Evolutionary conservation across 2,888 invertebrate genomes (phyloP).

Genomic region (Sarcophaga subvicina): DNA sequence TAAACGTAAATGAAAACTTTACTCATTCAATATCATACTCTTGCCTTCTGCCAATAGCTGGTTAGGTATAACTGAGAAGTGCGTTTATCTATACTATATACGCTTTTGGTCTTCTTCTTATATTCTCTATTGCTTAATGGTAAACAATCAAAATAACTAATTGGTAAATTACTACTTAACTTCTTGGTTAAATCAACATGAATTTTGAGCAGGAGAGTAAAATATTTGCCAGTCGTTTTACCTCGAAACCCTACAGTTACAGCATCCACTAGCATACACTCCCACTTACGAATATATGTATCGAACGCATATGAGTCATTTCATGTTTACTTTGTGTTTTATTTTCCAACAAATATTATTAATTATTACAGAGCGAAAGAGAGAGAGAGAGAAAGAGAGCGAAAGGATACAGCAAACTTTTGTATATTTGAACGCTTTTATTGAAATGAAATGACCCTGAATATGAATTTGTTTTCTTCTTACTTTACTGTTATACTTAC

Average conservation of each 20-base stretch:
- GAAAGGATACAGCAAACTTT: too few relatives aligned
- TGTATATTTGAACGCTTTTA: not conserved
- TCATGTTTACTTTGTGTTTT: not conserved
- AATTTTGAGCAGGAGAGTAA: constrained; percentile 55
- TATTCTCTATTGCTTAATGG: constrained; percentile 62
- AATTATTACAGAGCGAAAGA: too few relatives aligned
- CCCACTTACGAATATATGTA: not conserved
- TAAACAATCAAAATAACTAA: constrained; percentile 69
- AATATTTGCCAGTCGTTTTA: constrained; percentile 47
- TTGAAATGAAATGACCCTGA: not conserved
- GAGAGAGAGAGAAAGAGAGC: too few relatives aligned
- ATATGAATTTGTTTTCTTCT: not conserved
- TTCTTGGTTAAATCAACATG: constrained; percentile 68
- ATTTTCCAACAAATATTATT: not conserved
- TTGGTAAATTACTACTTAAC: constrained; percentile 68
- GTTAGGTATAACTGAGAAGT: too few relatives aligned
- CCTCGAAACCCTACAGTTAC: constrained; percentile 10
- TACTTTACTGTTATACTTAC: not conserved
- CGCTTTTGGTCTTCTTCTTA: not conserved
- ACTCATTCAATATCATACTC: not conserved
- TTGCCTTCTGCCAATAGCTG: not conserved
- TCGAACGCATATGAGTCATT: not conserved
- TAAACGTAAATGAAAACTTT: constrained; percentile 15
- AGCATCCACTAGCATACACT: not conserved
- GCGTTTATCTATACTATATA: not conserved